phyloP scores from a whole-genome alignment of 2,797 vertebrate genomes.

The Malurus splendens region DNA sequence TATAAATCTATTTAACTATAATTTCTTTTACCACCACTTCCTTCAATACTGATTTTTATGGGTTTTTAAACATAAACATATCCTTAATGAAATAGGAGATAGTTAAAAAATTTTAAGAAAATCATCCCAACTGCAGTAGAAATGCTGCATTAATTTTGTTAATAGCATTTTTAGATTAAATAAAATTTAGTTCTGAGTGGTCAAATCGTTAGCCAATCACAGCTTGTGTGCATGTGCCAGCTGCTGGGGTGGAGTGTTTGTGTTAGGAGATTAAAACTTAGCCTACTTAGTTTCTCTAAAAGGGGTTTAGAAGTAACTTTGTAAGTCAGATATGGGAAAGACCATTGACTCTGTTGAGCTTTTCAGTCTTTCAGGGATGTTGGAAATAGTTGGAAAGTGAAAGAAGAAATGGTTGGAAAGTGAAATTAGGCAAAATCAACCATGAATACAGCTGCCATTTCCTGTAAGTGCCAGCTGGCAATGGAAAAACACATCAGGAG shows the following conservation, averaged over 20 bases:
- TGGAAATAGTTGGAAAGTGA: not conserved
- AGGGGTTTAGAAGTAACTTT: not conserved
- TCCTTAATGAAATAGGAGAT: not conserved
- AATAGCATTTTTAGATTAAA: not conserved
- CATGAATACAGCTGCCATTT: not conserved
- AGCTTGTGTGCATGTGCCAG: fast-evolving
- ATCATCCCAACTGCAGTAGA: not conserved
- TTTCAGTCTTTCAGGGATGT: not conserved
- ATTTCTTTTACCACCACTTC: not conserved
- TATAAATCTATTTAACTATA: not conserved
- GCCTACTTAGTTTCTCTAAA: not conserved
- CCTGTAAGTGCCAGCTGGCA: not conserved
- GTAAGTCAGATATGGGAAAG: not conserved
- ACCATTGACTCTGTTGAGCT: not conserved
- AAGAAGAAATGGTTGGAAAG: not conserved
- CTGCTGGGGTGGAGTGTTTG: not conserved
- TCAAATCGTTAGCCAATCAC: not conserved
- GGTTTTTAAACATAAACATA: not conserved
- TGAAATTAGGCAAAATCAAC: not conserved
- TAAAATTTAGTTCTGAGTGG: not conserved
- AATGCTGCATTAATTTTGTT: not conserved
- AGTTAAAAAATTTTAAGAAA: not conserved
- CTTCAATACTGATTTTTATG: not conserved
- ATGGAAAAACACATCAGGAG: not conserved
- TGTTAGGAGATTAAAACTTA: not conserved